Base-by-base conservation (phyloP, 2,797 vertebrate genomes). In the Eupleurogrammus muticus region DNA sequence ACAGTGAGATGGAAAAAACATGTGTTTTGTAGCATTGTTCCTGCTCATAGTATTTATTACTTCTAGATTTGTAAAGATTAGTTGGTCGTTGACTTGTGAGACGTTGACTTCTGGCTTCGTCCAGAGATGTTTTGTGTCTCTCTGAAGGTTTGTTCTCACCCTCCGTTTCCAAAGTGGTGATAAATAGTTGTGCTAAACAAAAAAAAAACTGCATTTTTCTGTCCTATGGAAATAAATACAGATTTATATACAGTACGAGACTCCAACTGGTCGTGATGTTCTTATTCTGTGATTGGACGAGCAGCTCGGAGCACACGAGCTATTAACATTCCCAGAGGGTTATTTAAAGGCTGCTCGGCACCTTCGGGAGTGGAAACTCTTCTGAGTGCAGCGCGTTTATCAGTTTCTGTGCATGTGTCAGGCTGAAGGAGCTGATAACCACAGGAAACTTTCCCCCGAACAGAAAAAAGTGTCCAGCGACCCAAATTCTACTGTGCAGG, bases 31-130 rank as follows among this genome's bases (percentile, higher is more conserved):
- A 85, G 71, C 74, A 60, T 78, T 75, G 77, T 85, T 90, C 77
- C 75, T 89, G 86, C 81, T 78, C 53, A 90, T 90, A 91, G 88
- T 94, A 94, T 94, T 94, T 94, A 94, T 94, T 93, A 86, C 77
- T 91, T n/a, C 78, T 89, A 82, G 77, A 81, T 89, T 90, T 91
- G 87, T 89, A 82, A 89, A 92, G 72, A 83, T 75, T 73, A 75
- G 70, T 89, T 86, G 89, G 90, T 89, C 78, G 82, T 88, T 80
- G 81, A 82, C 77, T 90, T 86, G 89, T 92, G 73, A 87, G 85
- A 89, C 79, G 59, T n/a, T 86, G 79, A 79, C 20, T n/a, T n/a
- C n/a, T n/a, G 58, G 73, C 84, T 69, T 84, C 89, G 83, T 91
- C 75, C 70, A 40, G 76, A 88, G 76, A 86, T 80, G 70, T 80